These are phyloP conservation scores for Anoplopoma fimbria DNA, from an alignment of 2,113 vertebrate species.

Conservation along the genomic window DNA sequence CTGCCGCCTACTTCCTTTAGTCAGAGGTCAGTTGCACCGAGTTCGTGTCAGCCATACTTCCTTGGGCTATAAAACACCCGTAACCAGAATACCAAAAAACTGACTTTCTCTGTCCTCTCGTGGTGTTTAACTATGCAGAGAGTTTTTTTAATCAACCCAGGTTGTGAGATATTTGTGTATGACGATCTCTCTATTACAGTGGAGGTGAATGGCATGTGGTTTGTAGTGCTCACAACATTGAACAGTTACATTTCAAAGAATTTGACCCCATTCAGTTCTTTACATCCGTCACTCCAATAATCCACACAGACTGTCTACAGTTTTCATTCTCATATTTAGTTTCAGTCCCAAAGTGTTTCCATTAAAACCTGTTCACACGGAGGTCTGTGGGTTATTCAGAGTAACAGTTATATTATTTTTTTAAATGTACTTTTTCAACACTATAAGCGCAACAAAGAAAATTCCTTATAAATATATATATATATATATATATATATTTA, in stretches of 20 bases:
- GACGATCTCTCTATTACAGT: neutral
- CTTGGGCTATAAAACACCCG: neutral
- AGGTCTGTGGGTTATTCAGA: too few species aligned
- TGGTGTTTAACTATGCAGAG: neutral
- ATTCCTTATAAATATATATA: too few species aligned
- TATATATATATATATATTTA: too few species aligned
- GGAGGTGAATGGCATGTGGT: neutral
- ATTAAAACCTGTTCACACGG: too few species aligned
- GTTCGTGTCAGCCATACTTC: neutral
- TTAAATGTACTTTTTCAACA: neutral
- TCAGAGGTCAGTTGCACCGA: neutral
- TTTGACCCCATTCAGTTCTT: too few species aligned
- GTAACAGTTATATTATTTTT: neutral
- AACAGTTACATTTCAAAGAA: too few species aligned
- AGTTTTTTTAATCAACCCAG: neutral
- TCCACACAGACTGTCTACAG: too few species aligned
- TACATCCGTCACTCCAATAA: too few species aligned
- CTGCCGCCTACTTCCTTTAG: neutral
- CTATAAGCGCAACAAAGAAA: neutral
- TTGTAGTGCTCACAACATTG: neutral
- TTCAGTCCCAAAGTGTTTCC: too few species aligned
- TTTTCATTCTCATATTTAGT: too few species aligned
- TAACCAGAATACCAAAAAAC: neutral
- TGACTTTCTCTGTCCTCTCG: neutral
- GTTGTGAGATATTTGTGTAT: constrained; percentile 2